A percentile compares a stretch with the other conserved stretches of the same genome.
These are phyloP conservation scores for Cynaeus angustus DNA, from an alignment of 2,888 invertebrate species.

Conservation along the genomic window DNA sequence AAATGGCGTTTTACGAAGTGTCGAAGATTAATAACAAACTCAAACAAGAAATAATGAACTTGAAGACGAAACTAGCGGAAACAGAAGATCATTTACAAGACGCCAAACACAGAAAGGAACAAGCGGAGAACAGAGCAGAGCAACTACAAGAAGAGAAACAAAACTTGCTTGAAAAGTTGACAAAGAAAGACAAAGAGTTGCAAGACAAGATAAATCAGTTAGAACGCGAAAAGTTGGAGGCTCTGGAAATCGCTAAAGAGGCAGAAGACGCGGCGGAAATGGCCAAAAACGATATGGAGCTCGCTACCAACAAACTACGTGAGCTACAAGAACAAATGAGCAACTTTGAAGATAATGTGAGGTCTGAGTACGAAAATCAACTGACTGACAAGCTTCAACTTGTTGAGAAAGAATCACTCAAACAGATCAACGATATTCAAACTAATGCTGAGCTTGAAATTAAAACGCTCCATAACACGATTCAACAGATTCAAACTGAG, in stretches of 20 bases:
- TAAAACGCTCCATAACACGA: slow-evolving; percentile 61
- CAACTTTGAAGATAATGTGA: slow-evolving; percentile 52
- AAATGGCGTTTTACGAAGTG: slow-evolving; percentile 44
- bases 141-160: slow-evolving; percentile 63
- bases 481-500: slow-evolving; percentile 70
- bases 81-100: slow-evolving; percentile 52
- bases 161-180: slow-evolving; percentile 59
- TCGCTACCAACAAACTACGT: slow-evolving; percentile 57
- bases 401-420: slow-evolving; percentile 60
- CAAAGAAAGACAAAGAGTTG: slow-evolving; percentile 63
- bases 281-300: slow-evolving; percentile 54
- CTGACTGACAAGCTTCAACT: slow-evolving; percentile 56
- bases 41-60: slow-evolving; percentile 45
- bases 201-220: slow-evolving; percentile 64
- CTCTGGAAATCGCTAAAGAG: slow-evolving; percentile 53
- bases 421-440: slow-evolving; percentile 59
- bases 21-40: slow-evolving; percentile 33
- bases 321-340: slow-evolving; percentile 54
- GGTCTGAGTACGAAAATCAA: slow-evolving; percentile 56
- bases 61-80: slow-evolving; percentile 49
- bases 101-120: slow-evolving; percentile 49
- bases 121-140: slow-evolving; percentile 57
- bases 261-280: slow-evolving; percentile 50
- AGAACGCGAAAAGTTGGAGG: slow-evolving; percentile 62
- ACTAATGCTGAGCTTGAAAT: slow-evolving; percentile 57